phyloP scores from a whole-genome alignment of 1,140 invertebrate species.

The Lanistes nyassanus region DNA sequence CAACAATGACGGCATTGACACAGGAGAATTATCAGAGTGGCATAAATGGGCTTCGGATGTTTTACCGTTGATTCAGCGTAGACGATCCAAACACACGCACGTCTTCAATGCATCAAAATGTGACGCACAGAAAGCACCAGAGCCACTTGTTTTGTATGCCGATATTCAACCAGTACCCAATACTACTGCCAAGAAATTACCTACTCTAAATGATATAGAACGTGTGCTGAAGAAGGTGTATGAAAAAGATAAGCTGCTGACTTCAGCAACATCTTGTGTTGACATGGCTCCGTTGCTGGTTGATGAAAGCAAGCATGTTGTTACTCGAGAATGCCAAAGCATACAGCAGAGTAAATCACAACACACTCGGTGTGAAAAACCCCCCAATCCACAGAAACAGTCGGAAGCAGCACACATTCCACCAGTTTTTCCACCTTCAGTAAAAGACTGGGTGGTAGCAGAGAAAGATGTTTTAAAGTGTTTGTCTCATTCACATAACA shows the following conservation, averaged over 20 bases:
- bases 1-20: background rate
- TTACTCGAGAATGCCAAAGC: background rate
- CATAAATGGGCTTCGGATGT: constrained; percentile 9
- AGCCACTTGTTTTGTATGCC: constrained; percentile 27
- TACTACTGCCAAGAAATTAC: constrained; percentile 1
- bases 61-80: constrained; percentile 7
- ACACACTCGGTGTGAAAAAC: too few relatives aligned
- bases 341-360: too few relatives aligned
- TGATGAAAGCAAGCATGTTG: background rate
- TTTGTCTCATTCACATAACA: too few relatives aligned
- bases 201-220: constrained; percentile 15
- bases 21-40: constrained; percentile 9
- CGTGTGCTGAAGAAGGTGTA: constrained; percentile 23
- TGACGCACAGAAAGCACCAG: constrained; percentile 6
- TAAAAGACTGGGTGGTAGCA: too few relatives aligned
- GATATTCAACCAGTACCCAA: constrained; percentile 12
- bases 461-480: too few relatives aligned
- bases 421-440: too few relatives aligned
- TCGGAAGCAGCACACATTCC: too few relatives aligned
- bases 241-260: background rate
- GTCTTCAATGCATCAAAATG: constrained; percentile 2
- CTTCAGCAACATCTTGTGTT: too few relatives aligned
- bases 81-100: background rate
- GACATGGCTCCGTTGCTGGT: background rate
- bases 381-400: too few relatives aligned